These are phyloP conservation scores for Marmota flaviventris DNA, from an alignment of 2,113 vertebrate genomes.

Conservation along the genomic window DNA sequence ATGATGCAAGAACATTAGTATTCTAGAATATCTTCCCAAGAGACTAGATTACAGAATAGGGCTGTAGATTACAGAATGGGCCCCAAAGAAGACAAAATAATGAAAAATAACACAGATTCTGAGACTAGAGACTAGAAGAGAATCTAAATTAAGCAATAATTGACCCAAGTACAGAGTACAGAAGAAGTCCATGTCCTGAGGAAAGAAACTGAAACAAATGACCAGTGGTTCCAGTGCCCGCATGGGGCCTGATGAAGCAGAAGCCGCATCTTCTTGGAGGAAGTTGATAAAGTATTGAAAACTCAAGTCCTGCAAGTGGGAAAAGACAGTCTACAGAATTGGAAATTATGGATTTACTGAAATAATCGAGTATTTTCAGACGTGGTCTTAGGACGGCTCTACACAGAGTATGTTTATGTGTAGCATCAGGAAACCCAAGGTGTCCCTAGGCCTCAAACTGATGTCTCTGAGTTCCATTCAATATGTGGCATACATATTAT, in stretches of 20 bases:
- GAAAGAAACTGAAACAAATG: neutral
- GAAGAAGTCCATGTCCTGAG: neutral
- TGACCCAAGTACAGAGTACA: neutral
- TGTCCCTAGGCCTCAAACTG: neutral
- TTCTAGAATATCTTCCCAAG: neutral
- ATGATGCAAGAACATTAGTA: neutral
- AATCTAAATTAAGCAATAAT: neutral
- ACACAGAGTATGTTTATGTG: neutral
- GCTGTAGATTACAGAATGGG: neutral
- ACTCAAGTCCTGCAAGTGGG: neutral
- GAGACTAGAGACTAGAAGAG: neutral
- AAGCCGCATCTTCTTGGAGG: neutral
- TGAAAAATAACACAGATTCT: neutral
- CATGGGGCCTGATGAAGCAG: neutral
- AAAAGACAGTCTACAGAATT: neutral
- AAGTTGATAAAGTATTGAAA: neutral
- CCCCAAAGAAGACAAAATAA: neutral
- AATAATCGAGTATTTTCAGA: slow-evolving; percentile 23
- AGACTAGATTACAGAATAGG: neutral
- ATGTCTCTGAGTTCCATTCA: neutral
- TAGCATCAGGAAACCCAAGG: neutral
- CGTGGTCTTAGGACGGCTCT: neutral
- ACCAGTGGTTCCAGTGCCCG: rapidly evolving
- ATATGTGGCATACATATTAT: neutral
- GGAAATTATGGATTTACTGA: neutral